Evolutionary conservation across 2,888 invertebrate species (phyloP).

Genomic region (Didymodactylos carnosus): DNA sequence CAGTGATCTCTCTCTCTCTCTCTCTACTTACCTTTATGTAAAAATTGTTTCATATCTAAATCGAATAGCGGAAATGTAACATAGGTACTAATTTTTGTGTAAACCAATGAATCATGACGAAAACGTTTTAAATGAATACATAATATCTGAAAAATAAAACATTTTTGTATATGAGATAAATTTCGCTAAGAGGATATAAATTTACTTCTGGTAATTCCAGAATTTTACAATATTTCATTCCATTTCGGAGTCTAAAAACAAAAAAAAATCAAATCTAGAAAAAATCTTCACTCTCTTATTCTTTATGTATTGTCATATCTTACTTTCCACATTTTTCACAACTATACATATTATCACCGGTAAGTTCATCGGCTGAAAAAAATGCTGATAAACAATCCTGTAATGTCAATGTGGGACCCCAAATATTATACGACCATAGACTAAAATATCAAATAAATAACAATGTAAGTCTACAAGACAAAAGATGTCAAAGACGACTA

Average conservation of each 20-base stretch:
- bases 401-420: constrained; percentile 72
- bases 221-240: constrained; percentile 79
- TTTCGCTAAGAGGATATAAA: too few species aligned
- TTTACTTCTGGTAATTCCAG: constrained; percentile 65
- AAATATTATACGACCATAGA: constrained; percentile 25
- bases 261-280: not conserved
- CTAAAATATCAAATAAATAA: too few species aligned
- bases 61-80: constrained; percentile 79
- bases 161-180: not conserved
- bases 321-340: constrained; percentile 49
- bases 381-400: constrained; percentile 89
- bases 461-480: too few species aligned
- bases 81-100: constrained; percentile 72
- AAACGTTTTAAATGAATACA: constrained; percentile 86
- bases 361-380: constrained; percentile 90
- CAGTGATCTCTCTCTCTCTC: too few species aligned
- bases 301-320: not conserved
- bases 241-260: constrained; percentile 53
- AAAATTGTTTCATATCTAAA: constrained; percentile 71
- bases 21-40: constrained; percentile 73
- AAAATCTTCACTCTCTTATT: not conserved
- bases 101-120: constrained; percentile 81
- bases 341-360: constrained; percentile 96
- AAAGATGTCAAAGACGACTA: not conserved
- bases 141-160: constrained; percentile 20